Percentiles rank a stretch among this genome's conserved stretches.
These are phyloP conservation scores for Apotomis capreana DNA, from an alignment of 2,888 invertebrate species.

Conservation along the genomic window DNA sequence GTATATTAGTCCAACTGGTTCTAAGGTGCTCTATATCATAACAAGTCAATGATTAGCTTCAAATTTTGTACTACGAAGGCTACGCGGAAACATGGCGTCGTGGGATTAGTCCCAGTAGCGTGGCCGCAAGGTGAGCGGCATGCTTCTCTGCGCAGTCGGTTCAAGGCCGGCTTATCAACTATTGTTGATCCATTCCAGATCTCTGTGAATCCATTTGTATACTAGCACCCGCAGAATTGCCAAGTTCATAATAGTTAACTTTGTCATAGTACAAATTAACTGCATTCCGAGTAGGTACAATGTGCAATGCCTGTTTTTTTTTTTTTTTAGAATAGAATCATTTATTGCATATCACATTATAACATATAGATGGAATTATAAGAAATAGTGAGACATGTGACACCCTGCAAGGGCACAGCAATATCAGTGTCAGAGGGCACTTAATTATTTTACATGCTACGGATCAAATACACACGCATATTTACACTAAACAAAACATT, in stretches of 20 bases:
- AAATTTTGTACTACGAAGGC: slow-evolving; percentile 28
- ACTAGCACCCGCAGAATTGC: neutral
- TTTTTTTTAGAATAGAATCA: too few species aligned
- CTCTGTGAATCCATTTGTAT: slow-evolving; percentile 18
- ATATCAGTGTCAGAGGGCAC: too few species aligned
- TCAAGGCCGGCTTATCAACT: slow-evolving; percentile 15
- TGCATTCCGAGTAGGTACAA: too few species aligned
- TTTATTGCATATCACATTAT: too few species aligned
- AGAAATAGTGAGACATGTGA: too few species aligned
- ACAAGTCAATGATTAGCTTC: slow-evolving; percentile 28
- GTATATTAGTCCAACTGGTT: neutral
- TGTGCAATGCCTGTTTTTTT: too few species aligned
- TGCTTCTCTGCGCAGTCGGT: slow-evolving; percentile 7
- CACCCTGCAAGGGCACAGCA: too few species aligned
- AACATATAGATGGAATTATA: too few species aligned
- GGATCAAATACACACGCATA: too few species aligned
- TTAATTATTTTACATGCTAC: too few species aligned
- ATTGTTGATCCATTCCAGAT: too few species aligned
- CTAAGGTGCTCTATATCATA: neutral
- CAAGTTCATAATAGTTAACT: neutral
- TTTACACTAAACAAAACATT: too few species aligned
- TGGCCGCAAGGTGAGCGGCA: slow-evolving; percentile 2
- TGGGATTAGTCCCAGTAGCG: slow-evolving; percentile 10
- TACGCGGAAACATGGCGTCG: slow-evolving; percentile 17
- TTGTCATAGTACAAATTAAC: neutral